Base-by-base conservation (phyloP, 2,888 invertebrate genomes). In the Plebejus anna region DNA sequence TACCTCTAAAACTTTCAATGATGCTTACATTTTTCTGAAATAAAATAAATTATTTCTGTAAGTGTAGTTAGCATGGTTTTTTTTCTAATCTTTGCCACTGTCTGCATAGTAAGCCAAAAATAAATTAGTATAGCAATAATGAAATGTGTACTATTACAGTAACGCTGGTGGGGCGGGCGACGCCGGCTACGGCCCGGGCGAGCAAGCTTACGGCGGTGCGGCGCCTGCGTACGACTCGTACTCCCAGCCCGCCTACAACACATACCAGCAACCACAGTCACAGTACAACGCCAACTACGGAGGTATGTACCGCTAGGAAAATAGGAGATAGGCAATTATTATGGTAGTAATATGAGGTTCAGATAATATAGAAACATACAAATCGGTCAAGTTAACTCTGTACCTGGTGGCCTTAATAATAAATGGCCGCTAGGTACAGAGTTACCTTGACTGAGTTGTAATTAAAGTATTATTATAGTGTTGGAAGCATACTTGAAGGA, bases 101-200 rank as follows among this genome's bases (percentile, higher is more conserved):
- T 42, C 42, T 42, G 42, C 9, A 7, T 7, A 7, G 42, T 42
- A 7, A 42, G 9, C 42, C 7, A 42, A 42, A 38, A 38, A 47
- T 4, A 9, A 47, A 61, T 28, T 59, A 22, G 57, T 22, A 28
- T 61, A 61, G 61, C 61, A 28, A 61, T 11, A 22, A 61, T 61
- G 9, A 22, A 28, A 28, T 9, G 28, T 61, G 11, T 13, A 11
- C 66, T 72, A 75, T 71, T 76, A 82, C 32, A 84, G 84, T 32
- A 85, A 84, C 0, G 83, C 84, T 22, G 88, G 89, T 1, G 90
- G 90, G 0, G 92, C 91, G 0, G 93, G 92, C 0, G 93, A 92
- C 79, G 90, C 91, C 0, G 91, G 91, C 70, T 94, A 93, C 81
- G 91, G 92, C 7, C 84, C 88, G 1, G 84, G 86, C 1, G 93